Evolutionary conservation across 2,888 invertebrate genomes (phyloP), one percentile per base, ranked within the genome.

Genomic region (Calliphora vomitoria): DNA sequence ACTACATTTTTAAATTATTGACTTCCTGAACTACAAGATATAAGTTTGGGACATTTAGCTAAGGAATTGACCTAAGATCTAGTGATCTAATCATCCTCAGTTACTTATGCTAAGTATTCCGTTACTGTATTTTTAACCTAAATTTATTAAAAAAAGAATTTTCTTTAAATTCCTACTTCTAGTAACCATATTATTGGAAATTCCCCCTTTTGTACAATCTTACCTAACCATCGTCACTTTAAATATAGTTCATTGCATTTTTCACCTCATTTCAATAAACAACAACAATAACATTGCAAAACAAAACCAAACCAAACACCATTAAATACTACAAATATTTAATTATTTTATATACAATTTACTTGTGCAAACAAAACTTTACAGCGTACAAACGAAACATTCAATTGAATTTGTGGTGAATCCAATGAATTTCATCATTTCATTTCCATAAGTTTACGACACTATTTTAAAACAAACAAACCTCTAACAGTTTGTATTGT

Each of bases 361-460:
- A 18, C 15, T 44, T 44, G n/a, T n/a, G 8, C 11, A 38, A 38
- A 64, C n/a, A 38, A 38, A 64, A 64, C 62, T 35, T 15, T 31
- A 6, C 50, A 50, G 6, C 4, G 15, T n/a, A 50, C n/a, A 50
- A 3, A 55, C 20, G 20, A 58, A 58, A 58, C 20, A 11, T 13
- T 18, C 55, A 53, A 10, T 72, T 60, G 15, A 35, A 18, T 58
- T 8, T 11, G 25, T 44, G 38, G 68, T 74, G 74, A 74, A 60
- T 50, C 58, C 15, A 38, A 35, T 62, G 47, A 38, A 71, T 80
- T 71, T 80, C 80, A 80, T 60, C 69, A 79, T 69, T 60, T 44
- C 47, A 20, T 60, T 69, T 47, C 60, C 60, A 71, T 58, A 62
- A 69, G 38, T 71, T 62, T 71, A 71, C 50, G 35, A 50, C 38